Evolutionary conservation across 2,797 vertebrate genomes (phyloP).

Genomic region (Enteromius afrohamiltoni): DNA sequence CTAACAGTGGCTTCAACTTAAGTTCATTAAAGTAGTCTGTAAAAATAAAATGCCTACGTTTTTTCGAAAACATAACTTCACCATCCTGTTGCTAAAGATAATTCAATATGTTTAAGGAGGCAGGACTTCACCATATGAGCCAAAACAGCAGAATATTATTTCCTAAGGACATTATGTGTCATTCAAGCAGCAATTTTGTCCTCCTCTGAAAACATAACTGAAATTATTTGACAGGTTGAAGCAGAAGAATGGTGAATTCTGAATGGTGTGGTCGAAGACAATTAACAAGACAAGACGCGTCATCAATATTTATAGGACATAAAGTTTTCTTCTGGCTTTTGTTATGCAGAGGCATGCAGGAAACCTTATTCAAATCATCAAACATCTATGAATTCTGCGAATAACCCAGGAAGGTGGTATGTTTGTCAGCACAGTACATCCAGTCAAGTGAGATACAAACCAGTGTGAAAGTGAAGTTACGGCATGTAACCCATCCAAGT

Average conservation of each 20-base stretch:
- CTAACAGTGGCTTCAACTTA: slow-evolving; percentile 42
- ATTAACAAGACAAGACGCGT: slow-evolving; percentile 71
- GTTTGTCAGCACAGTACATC: slow-evolving; percentile 38
- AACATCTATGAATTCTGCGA: slow-evolving; percentile 70
- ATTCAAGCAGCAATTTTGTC: background rate
- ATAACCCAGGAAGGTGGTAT: slow-evolving; percentile 63
- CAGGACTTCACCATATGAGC: background rate
- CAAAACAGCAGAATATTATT: background rate
- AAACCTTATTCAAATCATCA: slow-evolving; percentile 69
- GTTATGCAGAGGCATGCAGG: slow-evolving; percentile 66
- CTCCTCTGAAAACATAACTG: background rate
- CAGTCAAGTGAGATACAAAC: too few relatives aligned
- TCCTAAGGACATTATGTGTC: background rate
- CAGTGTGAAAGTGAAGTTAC: too few relatives aligned
- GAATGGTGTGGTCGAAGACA: slow-evolving; percentile 57
- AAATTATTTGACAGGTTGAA: slow-evolving; percentile 12
- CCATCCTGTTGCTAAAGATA: background rate
- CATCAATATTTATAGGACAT: slow-evolving; percentile 75
- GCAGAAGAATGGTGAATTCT: slow-evolving; percentile 3
- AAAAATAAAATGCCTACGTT: slow-evolving; percentile 10
- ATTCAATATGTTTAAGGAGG: background rate
- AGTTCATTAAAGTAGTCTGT: slow-evolving; percentile 13
- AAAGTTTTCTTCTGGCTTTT: slow-evolving; percentile 65
- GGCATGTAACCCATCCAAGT: too few relatives aligned
- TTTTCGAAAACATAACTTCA: background rate